A percentile compares a stretch with the other conserved stretches of the same genome.
Conservation (phyloP, 2,888 invertebrate species). For the Gerosis bhagava region DNA sequence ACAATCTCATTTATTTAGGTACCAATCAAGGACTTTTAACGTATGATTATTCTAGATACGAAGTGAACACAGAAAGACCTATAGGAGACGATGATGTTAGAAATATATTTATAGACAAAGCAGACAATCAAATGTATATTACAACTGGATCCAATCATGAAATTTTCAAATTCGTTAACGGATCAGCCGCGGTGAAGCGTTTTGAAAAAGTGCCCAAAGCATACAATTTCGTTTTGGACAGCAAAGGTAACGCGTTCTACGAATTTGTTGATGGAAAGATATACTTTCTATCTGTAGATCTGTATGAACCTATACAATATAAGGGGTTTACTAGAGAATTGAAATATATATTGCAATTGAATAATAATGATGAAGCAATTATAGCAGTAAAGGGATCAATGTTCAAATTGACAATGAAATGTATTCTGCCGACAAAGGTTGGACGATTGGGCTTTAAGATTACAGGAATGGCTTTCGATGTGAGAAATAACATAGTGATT, state of each 20-base stretch:
- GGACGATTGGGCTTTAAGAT: conserved; percentile 69
- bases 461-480: conserved; percentile 65
- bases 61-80: conserved; percentile 64
- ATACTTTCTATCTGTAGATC: conserved; percentile 64
- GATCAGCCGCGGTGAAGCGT: conserved; percentile 65
- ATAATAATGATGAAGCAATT: conserved; percentile 64
- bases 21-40: conserved; percentile 68
- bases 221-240: conserved; percentile 64
- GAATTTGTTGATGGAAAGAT: conserved; percentile 69
- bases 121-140: conserved; percentile 67
- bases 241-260: conserved; percentile 64
- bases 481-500: conserved; percentile 64
- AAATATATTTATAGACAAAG: conserved; percentile 66
- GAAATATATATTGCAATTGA: conserved; percentile 64
- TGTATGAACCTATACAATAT: conserved; percentile 67
- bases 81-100: conserved; percentile 73
- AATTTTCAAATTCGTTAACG: conserved; percentile 64
- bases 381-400: conserved; percentile 68
- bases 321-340: conserved; percentile 71
- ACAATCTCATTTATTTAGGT: conserved; percentile 62
- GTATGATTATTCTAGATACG: conserved; percentile 60
- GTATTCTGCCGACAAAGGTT: conserved; percentile 63
- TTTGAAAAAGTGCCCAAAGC: conserved; percentile 69
- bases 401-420: conserved; percentile 56
- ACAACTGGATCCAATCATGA: conserved; percentile 64